Conservation (phyloP, 2,113 vertebrate species). For the Camelus bactrianus region DNA sequence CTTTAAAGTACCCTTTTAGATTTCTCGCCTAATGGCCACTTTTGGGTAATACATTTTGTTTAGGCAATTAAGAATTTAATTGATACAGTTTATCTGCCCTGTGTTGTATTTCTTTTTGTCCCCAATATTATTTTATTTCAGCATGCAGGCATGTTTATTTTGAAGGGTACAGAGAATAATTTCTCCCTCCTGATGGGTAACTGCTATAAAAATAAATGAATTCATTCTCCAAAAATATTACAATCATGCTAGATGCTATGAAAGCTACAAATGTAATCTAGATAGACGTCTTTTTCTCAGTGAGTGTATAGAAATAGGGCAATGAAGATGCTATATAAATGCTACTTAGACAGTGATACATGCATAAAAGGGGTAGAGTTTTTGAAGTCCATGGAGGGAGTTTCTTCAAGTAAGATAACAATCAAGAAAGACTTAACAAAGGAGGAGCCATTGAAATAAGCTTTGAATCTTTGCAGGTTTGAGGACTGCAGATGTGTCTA, state of each 20-base stretch:
- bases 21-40: neutral
- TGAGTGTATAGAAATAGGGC: neutral
- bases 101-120: neutral
- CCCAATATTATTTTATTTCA: slow-evolving; percentile 13
- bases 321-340: neutral
- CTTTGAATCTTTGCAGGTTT: neutral
- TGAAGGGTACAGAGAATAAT: neutral
- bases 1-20: neutral
- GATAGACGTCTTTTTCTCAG: neutral
- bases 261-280: neutral
- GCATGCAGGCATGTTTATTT: neutral
- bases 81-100: neutral
- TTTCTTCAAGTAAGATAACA: neutral
- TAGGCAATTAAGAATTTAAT: neutral
- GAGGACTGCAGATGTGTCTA: neutral
- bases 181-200: neutral
- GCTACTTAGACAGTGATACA: neutral
- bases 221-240: slow-evolving; percentile 4
- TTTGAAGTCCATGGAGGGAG: neutral
- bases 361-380: neutral
- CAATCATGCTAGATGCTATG: neutral
- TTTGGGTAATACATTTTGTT: neutral
- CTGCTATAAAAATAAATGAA: neutral
- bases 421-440: neutral
- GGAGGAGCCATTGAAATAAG: neutral